Evolutionary conservation across 2,113 vertebrate genomes (phyloP).

Genomic region (Misgurnus anguillicaudatus): DNA sequence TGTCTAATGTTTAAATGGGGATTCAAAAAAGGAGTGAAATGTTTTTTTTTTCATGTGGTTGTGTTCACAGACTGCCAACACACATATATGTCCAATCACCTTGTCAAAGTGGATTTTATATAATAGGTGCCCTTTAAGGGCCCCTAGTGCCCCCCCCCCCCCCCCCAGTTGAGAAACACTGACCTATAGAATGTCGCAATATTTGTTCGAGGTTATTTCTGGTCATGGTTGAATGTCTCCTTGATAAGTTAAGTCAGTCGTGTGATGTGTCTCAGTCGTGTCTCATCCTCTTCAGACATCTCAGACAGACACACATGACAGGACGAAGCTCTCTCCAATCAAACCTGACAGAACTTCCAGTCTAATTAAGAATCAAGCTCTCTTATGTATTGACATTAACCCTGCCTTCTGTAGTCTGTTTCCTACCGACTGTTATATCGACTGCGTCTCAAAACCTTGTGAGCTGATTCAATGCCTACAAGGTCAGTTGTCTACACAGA

Average conservation of each 20-base stretch:
- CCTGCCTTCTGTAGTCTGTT: slow-evolving; percentile 56
- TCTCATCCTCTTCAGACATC: slow-evolving; percentile 39
- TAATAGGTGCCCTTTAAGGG: too few relatives aligned
- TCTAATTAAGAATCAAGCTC: slow-evolving; percentile 73
- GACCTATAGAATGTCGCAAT: slow-evolving; percentile 11
- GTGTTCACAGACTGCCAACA: too few relatives aligned
- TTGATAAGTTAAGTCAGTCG: slow-evolving; percentile 25
- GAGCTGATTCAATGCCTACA: background rate
- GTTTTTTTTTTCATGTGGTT: too few relatives aligned
- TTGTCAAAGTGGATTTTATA: too few relatives aligned
- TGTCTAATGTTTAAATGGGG: too few relatives aligned
- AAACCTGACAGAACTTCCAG: slow-evolving; percentile 76
- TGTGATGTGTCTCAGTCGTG: slow-evolving; percentile 38
- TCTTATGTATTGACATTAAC: slow-evolving; percentile 66
- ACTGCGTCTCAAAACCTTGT: background rate
- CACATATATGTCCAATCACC: too few relatives aligned
- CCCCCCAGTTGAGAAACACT: too few relatives aligned
- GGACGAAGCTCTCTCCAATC: slow-evolving; percentile 65
- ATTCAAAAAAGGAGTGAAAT: too few relatives aligned
- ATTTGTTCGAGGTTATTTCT: slow-evolving; percentile 16
- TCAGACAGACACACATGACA: slow-evolving; percentile 67
- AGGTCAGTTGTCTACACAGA: background rate
- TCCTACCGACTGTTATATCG: slow-evolving; percentile 7
- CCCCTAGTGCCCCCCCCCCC: background rate
- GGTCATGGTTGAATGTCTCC: background rate